Evolutionary conservation across 2,888 invertebrate genomes (phyloP).

Genomic region (Notodonta dromedarius): DNA sequence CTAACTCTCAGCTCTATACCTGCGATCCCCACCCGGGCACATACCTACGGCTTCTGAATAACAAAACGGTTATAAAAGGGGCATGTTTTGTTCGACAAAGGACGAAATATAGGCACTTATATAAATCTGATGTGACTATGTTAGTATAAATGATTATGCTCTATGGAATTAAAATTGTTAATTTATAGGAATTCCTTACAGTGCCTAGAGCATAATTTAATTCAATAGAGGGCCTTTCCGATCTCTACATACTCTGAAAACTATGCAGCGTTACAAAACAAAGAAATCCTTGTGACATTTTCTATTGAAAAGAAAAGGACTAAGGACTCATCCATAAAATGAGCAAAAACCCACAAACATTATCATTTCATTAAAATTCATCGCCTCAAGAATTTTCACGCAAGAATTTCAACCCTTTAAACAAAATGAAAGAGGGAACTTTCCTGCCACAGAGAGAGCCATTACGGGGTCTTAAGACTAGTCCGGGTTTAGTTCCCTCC

Average conservation of each 20-base stretch:
- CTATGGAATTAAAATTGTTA: too few relatives aligned
- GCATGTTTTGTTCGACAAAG: slow-evolving; percentile 33
- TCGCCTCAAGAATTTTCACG: slow-evolving; percentile 17
- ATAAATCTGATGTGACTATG: not conserved
- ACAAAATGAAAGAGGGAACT: slow-evolving; percentile 51
- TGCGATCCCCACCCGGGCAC: slow-evolving; percentile 38
- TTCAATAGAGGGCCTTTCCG: too few relatives aligned
- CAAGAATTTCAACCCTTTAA: slow-evolving; percentile 59
- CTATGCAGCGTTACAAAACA: too few relatives aligned
- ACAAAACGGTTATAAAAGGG: slow-evolving; percentile 47
- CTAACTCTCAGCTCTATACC: slow-evolving; percentile 41
- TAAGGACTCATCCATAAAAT: slow-evolving; percentile 27
- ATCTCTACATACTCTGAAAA: too few relatives aligned
- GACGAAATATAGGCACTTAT: slow-evolving; percentile 16
- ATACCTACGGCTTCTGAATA: slow-evolving; percentile 52
- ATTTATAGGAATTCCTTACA: too few relatives aligned
- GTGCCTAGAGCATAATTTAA: too few relatives aligned
- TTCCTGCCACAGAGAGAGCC: slow-evolving; percentile 71
- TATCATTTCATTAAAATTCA: slow-evolving; percentile 55
- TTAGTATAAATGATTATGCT: too few relatives aligned
- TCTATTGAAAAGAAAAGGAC: slow-evolving; percentile 29
- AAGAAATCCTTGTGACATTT: slow-evolving; percentile 9
- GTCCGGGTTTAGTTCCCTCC: slow-evolving; percentile 69
- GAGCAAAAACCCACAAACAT: slow-evolving; percentile 38
- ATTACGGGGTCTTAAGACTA: slow-evolving; percentile 80